phyloP scores from a whole-genome alignment of 2,797 vertebrate species.

The Rostrhamus sociabilis region DNA sequence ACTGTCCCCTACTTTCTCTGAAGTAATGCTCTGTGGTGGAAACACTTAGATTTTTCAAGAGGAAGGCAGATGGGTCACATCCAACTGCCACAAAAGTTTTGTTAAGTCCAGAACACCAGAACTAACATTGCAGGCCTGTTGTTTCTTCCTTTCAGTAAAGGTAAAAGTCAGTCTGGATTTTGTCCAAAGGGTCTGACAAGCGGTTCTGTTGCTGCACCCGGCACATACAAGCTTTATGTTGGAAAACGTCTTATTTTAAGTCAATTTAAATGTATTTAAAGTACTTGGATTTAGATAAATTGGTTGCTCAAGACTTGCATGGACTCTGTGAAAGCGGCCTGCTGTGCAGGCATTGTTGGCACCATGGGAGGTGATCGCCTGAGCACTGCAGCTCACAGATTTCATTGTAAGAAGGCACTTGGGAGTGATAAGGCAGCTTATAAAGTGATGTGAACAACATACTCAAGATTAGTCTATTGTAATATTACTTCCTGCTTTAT shows the following conservation, averaged over 20 bases:
- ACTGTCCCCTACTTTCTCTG: too few species aligned
- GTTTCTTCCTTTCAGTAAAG: background rate
- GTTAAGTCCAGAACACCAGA: background rate
- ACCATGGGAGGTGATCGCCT: fast-evolving
- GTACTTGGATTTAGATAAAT: background rate
- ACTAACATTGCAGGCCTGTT: fast-evolving
- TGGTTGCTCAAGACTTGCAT: fast-evolving
- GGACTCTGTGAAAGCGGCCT: fast-evolving
- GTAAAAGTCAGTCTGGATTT: background rate
- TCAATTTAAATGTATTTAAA: background rate
- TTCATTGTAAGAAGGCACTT: background rate
- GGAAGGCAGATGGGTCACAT: background rate
- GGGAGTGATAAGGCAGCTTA: background rate
- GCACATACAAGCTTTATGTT: background rate
- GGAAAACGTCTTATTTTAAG: background rate
- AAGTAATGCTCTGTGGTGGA: background rate
- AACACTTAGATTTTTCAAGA: background rate
- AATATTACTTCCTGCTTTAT: background rate
- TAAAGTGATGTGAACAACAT: background rate
- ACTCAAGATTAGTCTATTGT: too few species aligned
- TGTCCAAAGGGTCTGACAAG: background rate
- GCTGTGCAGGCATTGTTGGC: background rate
- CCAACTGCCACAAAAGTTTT: background rate
- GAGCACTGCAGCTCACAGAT: background rate
- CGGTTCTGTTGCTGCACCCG: background rate